Conservation (phyloP, 2,797 vertebrate species). For the Choloepus didactylus region DNA sequence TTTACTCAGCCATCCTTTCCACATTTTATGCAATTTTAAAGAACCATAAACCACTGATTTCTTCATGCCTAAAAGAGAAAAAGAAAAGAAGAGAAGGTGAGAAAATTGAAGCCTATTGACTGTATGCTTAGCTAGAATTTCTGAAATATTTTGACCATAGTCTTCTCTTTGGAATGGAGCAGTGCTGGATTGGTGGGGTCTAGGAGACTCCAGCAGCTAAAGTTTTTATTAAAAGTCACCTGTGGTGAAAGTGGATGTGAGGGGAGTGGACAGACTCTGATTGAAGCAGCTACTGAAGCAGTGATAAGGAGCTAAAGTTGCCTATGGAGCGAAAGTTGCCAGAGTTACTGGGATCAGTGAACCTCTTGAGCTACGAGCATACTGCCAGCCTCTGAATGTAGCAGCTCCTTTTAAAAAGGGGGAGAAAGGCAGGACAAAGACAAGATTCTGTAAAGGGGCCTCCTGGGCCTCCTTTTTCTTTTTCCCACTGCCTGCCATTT, state of each 20-base stretch:
- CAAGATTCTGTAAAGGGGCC: not conserved
- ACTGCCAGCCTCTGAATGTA: not conserved
- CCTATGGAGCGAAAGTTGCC: not conserved
- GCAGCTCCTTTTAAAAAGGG: not conserved
- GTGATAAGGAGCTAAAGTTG: no score
- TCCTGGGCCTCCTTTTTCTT: not conserved
- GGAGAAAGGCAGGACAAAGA: not conserved
- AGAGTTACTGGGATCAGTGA: not conserved
- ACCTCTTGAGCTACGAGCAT: not conserved
- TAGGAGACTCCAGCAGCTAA: not conserved
- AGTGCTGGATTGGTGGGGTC: not conserved
- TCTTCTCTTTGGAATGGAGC: not conserved
- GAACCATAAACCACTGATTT: conserved; percentile 94
- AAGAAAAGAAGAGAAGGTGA: conserved; percentile 44
- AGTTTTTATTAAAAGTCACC: not conserved
- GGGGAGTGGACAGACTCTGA: not conserved
- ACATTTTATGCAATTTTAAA: conserved; percentile 96
- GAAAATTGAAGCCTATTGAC: not conserved
- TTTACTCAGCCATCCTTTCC: conserved; percentile 93
- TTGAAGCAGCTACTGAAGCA: not conserved
- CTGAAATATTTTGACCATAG: not conserved
- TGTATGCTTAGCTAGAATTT: no score
- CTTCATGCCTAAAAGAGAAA: conserved; percentile 90
- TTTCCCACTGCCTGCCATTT: not conserved
- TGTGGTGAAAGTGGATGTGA: not conserved